Percentiles rank a stretch among this genome's conserved stretches.
Conservation (phyloP, 2,888 invertebrate species). For the Pseudoips prasinana region DNA sequence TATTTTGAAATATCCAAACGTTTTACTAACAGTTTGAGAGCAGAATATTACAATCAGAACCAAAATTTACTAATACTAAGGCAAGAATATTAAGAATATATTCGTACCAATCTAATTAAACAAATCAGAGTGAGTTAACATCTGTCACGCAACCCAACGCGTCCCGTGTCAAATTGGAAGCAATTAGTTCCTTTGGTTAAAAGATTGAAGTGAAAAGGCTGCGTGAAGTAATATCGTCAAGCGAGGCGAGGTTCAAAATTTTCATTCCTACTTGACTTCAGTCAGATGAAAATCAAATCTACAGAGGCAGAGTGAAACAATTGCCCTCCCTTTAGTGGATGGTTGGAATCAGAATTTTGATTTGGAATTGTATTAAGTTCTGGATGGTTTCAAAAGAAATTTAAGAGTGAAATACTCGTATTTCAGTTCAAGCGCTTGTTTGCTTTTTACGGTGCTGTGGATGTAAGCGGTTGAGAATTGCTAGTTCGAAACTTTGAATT, state of each 20-base stretch:
- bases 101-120: too few species aligned
- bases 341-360: slow-evolving; percentile 52
- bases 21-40: too few species aligned
- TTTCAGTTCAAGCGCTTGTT: slow-evolving; percentile 27
- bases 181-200: slow-evolving; percentile 36
- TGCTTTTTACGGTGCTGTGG: slow-evolving; percentile 18
- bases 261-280: slow-evolving; percentile 40
- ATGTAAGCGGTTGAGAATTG: too few species aligned
- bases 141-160: slow-evolving; percentile 15
- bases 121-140: slow-evolving; percentile 8
- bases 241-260: slow-evolving; percentile 26
- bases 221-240: slow-evolving; percentile 25
- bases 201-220: slow-evolving; percentile 25
- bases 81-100: too few species aligned
- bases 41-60: too few species aligned
- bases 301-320: slow-evolving; percentile 41
- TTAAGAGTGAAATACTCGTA: slow-evolving; percentile 33
- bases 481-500: too few species aligned
- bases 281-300: slow-evolving; percentile 52
- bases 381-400: slow-evolving; percentile 36
- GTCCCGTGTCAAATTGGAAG: slow-evolving; percentile 24
- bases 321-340: slow-evolving; percentile 46
- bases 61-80: too few species aligned
- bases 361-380: slow-evolving; percentile 55
- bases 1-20: too few species aligned